Conservation (phyloP, 64 coral and sea anemone genomes). For the Dendrophyllia cribrosa region DNA sequence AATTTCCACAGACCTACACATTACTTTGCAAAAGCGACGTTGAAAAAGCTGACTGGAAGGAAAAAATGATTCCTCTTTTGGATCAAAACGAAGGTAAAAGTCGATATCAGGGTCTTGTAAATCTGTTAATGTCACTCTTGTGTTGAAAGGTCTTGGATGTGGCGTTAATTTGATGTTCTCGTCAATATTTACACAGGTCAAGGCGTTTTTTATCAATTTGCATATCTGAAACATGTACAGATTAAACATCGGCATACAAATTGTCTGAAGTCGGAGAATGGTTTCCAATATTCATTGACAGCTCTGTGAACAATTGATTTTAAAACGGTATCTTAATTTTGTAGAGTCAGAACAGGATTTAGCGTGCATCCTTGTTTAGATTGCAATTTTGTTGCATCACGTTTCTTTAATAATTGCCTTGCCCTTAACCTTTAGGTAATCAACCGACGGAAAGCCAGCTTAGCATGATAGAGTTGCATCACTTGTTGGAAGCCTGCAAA, state of each 20-base stretch:
- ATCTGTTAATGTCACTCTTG: background rate
- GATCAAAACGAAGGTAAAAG: constrained; percentile 39
- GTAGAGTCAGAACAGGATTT: background rate
- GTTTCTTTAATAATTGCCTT: background rate
- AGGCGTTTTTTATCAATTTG: constrained; percentile 4
- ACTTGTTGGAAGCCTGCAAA: constrained; percentile 85
- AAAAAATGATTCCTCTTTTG: constrained; percentile 75
- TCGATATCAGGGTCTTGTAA: background rate
- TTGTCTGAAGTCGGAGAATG: background rate
- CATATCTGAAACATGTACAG: background rate
- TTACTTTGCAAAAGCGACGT: constrained; percentile 87
- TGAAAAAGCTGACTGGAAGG: constrained; percentile 92
- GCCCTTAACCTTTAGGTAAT: constrained; percentile 65
- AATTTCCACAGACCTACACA: constrained; percentile 79
- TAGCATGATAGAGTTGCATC: constrained; percentile 78
- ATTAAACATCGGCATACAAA: background rate
- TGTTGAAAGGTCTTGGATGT: background rate
- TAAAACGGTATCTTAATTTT: background rate
- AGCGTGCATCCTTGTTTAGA: background rate
- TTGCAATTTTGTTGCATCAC: background rate
- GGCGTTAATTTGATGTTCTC: background rate
- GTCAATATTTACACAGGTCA: constrained; percentile 4
- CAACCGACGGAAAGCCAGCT: constrained; percentile 50
- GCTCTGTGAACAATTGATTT: background rate
- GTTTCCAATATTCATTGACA: background rate